Evolutionary conservation across 2,797 vertebrate species (phyloP), one percentile per base, ranked within the genome.

Genomic region (Sebastes trivittatus): DNA sequence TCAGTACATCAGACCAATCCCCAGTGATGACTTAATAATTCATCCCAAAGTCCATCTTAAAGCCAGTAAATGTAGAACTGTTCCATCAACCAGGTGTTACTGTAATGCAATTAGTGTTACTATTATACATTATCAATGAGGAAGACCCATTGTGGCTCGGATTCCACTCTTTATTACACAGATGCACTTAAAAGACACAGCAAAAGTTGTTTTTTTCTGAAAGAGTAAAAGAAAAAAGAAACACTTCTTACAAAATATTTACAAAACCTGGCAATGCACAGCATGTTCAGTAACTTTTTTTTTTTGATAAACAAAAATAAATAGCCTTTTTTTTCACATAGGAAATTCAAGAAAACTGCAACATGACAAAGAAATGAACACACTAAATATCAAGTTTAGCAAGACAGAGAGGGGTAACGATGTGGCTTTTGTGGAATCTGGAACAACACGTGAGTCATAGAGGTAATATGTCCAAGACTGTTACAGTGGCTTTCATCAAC

Each of bases 221-320:
- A 91, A 92, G 73, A 88, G 85, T 87, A 84, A 93, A 93, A 89
- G 83, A 88, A 88, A 83, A 88, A 89, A 89, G 78, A 85, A 87
- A 73, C 79, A 84, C 83, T 79, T 94, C 81, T 91, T 95, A 95
- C 91, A 95, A 96, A 96, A 95, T 95, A 95, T 95, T 93, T 95
- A 95, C 95, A 95, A 95, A 95, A 94, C 92, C 95, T 95, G 95
- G 94, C 92, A 87, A 95, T 96, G 96, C 95, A 95, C 96, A 96
- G 96, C 95, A 96, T 94, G 93, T 95, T 96, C 95, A 96, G 96
- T 95, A 81, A 91, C 70, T 84, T 92, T 86, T 82, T 82, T 88
- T 89, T 86, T 90, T 88, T 71, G 62, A 94, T 94, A 94, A 95
- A 95, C 90, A 94, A 95, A 96, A 96, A 96, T 96, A 96, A 96